Evolutionary conservation across 2,113 vertebrate genomes (phyloP).

Genomic region (Picathartes gymnocephalus): DNA sequence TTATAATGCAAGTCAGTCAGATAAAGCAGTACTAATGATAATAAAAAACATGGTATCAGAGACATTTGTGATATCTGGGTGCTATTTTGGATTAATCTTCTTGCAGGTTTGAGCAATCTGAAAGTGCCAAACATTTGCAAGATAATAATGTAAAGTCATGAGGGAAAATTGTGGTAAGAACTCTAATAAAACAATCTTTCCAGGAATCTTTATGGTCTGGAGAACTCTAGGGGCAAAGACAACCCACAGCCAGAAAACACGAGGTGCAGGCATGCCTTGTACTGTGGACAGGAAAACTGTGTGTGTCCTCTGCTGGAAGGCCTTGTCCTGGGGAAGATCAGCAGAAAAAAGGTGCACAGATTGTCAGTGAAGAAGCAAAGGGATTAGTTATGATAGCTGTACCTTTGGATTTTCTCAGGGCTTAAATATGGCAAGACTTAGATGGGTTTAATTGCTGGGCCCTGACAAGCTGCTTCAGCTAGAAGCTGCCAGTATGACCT

Average conservation of each 20-base stretch:
- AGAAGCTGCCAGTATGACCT: background rate
- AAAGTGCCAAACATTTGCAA: background rate
- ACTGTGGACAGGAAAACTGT: background rate
- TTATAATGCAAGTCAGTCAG: background rate
- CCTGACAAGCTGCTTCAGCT: background rate
- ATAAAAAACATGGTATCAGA: background rate
- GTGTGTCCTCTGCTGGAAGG: background rate
- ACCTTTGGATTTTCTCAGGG: background rate
- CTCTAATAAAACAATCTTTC: background rate
- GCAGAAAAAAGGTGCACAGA: background rate
- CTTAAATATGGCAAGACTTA: background rate
- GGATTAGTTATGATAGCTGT: background rate
- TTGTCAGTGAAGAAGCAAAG: background rate
- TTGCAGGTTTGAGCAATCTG: background rate
- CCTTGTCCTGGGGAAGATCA: background rate
- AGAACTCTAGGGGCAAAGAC: background rate
- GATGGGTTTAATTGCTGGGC: background rate
- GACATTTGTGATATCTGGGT: background rate
- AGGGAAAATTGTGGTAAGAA: background rate
- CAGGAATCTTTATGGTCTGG: background rate
- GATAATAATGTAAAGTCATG: background rate
- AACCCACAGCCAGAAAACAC: background rate
- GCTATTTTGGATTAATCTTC: background rate
- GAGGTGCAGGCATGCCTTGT: background rate
- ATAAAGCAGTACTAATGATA: background rate